These are phyloP conservation scores for Tachina fera DNA, from an alignment of 2,888 invertebrate species.

Conservation along the genomic window DNA sequence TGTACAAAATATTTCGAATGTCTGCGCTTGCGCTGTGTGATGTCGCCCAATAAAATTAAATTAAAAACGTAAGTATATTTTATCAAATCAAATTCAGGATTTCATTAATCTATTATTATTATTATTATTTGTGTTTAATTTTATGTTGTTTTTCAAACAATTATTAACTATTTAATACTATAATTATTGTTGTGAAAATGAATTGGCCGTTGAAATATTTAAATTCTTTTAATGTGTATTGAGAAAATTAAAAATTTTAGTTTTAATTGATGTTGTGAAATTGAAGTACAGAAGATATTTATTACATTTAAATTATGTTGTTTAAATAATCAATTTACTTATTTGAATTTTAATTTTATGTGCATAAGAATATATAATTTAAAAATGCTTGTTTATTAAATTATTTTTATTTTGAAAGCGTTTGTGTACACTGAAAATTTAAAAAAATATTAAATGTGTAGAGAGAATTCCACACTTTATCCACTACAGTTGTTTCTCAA, in stretches of 20 bases:
- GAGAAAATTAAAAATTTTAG: slow-evolving; percentile 13
- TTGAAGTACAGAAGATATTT: slow-evolving; percentile 22
- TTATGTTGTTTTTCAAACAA: slow-evolving; percentile 51
- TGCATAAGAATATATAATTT: slow-evolving; percentile 35
- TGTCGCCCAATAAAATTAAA: slow-evolving; percentile 26
- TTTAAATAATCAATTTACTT: slow-evolving; percentile 6
- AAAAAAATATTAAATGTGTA: neutral
- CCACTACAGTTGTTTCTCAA: no score
- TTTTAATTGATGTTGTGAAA: slow-evolving; percentile 62
- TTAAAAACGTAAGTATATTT: slow-evolving; percentile 53
- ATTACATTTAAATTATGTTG: slow-evolving; percentile 8
- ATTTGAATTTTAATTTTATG: slow-evolving; percentile 29
- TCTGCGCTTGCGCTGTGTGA: slow-evolving; percentile 49
- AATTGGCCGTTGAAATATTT: slow-evolving; percentile 49
- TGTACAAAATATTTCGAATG: slow-evolving; percentile 55
- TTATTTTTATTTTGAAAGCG: slow-evolving; percentile 11
- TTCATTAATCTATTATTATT: slow-evolving; percentile 43
- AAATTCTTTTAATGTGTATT: slow-evolving; percentile 24
- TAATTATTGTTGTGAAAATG: slow-evolving; percentile 34
- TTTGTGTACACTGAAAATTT: slow-evolving; percentile 15
- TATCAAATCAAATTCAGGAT: slow-evolving; percentile 53
- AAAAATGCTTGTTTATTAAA: slow-evolving; percentile 42
- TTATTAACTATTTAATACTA: slow-evolving; percentile 36
- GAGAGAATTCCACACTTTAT: no score
- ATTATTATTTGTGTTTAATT: slow-evolving; percentile 51